Conservation (phyloP, 2,888 invertebrate species). For the Diplolepis rosae region DNA sequence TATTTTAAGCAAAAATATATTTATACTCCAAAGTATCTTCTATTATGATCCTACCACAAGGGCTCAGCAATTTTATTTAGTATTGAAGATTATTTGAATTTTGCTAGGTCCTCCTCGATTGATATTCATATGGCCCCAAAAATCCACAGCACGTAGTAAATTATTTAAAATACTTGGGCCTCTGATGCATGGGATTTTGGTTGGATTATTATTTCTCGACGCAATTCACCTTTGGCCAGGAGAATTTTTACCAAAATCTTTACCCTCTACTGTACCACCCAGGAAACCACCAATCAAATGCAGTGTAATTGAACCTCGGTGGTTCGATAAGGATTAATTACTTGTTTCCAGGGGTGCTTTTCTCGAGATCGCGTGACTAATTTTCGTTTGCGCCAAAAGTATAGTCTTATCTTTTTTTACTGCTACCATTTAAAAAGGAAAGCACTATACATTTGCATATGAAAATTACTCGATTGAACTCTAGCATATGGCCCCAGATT, state of each 20-base stretch:
- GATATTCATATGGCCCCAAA: slow-evolving; percentile 68
- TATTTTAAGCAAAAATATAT: neutral
- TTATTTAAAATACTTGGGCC: slow-evolving; percentile 56
- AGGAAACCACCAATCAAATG: slow-evolving; percentile 63
- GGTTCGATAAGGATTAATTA: slow-evolving; percentile 60
- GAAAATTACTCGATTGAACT: too few relatives aligned
- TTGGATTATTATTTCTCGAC: slow-evolving; percentile 59
- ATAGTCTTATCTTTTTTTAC: too few relatives aligned
- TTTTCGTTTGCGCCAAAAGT: too few relatives aligned
- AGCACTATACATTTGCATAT: too few relatives aligned
- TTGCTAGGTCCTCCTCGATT: slow-evolving; percentile 43
- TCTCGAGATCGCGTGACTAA: too few relatives aligned
- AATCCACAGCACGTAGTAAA: slow-evolving; percentile 53
- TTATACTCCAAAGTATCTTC: neutral
- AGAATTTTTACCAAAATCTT: slow-evolving; percentile 63
- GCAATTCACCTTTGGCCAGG: slow-evolving; percentile 67
- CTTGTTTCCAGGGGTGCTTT: too few relatives aligned
- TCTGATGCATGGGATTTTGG: slow-evolving; percentile 56
- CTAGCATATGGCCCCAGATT: too few relatives aligned
- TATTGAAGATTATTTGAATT: neutral
- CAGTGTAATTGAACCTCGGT: slow-evolving; percentile 66
- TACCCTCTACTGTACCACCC: slow-evolving; percentile 55
- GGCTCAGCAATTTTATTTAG: neutral
- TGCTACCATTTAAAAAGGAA: too few relatives aligned
- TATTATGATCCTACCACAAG: neutral